Conservation (phyloP, 92 coral and sea anemone species). For the Ricordea florida region DNA sequence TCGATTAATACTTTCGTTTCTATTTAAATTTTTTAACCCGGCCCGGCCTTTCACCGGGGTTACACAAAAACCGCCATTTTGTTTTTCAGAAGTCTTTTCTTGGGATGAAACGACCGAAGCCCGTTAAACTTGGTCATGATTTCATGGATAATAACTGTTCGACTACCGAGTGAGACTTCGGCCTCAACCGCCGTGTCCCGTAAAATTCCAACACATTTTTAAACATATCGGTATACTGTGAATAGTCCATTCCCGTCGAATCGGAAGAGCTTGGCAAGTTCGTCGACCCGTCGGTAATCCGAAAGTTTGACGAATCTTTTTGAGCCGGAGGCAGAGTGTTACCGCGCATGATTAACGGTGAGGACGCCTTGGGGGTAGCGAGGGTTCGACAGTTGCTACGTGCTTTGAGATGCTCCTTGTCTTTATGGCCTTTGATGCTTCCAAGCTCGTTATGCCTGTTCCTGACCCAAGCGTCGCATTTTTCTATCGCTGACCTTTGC, state of each 20-base stretch:
- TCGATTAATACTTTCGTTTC: too few species aligned
- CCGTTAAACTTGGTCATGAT: conserved; percentile 21
- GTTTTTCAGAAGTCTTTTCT: neutral
- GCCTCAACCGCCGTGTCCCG: conserved; percentile 71
- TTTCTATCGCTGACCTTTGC: conserved; percentile 33
- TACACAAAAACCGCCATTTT: too few species aligned
- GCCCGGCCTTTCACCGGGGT: too few species aligned
- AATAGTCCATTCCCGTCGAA: conserved; percentile 60
- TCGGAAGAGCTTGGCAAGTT: neutral
- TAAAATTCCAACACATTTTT: conserved; percentile 86
- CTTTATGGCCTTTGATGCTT: conserved; percentile 16
- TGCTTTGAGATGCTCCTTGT: neutral
- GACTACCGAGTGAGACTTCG: conserved; percentile 58
- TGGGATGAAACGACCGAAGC: neutral
- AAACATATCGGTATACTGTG: conserved; percentile 87
- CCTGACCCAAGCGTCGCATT: conserved; percentile 62
- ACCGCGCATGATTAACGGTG: conserved; percentile 5
- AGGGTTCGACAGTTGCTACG: neutral
- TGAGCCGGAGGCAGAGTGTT: conserved; percentile 3
- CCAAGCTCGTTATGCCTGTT: conserved; percentile 47
- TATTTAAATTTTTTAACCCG: too few species aligned
- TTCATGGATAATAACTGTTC: conserved; percentile 56
- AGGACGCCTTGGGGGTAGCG: neutral
- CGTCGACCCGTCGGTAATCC: neutral
- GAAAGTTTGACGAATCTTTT: conserved; percentile 9